Evolutionary conservation across 2,113 vertebrate species (phyloP).

Genomic region (Tragulus kanchil): DNA sequence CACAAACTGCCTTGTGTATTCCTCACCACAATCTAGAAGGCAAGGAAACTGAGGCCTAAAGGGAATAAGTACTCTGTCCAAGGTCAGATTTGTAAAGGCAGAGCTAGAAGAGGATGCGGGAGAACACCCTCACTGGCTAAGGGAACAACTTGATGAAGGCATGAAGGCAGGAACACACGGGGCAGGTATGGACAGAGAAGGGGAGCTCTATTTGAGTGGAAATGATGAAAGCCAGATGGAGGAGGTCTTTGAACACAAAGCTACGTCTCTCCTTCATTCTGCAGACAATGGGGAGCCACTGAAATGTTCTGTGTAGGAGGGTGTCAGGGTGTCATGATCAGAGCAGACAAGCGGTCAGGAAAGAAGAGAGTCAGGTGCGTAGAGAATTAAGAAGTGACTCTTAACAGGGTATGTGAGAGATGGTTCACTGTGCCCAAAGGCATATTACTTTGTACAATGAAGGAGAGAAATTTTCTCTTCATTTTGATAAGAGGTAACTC

Average conservation of each 20-base stretch:
- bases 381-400: not conserved
- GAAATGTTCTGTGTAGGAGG: not conserved
- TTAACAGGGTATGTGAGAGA: not conserved
- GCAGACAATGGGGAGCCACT: not conserved
- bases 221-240: not conserved
- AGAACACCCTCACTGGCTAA: not conserved
- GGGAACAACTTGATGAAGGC: not conserved
- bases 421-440: not conserved
- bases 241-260: not conserved
- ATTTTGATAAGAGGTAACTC: not conserved
- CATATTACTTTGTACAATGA: not conserved
- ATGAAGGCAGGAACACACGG: not conserved
- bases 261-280: not conserved
- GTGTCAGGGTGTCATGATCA: not conserved
- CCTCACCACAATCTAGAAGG: not conserved
- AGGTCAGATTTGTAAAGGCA: not conserved
- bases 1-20: not conserved
- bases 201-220: not conserved
- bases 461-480: not conserved
- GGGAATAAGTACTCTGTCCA: not conserved
- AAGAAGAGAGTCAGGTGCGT: not conserved
- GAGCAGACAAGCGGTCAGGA: not conserved
- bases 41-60: not conserved
- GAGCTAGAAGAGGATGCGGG: not conserved
- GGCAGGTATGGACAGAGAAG: fast-evolving